Base-by-base conservation (phyloP, 2,888 invertebrate species). In the Phyllotreta striolata region DNA sequence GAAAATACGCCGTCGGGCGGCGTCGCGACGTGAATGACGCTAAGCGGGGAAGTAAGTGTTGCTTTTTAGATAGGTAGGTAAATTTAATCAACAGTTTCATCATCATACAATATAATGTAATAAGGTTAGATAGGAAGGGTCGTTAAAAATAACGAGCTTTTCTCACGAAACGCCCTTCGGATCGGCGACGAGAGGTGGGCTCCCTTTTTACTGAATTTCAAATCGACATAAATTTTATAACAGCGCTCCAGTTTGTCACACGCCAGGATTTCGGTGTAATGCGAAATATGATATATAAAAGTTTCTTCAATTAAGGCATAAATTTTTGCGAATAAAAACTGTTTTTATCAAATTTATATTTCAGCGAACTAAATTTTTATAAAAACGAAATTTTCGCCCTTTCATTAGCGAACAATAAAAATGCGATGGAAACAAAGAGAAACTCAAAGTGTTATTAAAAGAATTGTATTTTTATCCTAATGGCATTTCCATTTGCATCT, bases 131-230 rank as follows among this genome's bases (percentile, higher is more conserved):
- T 64, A 64, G 59, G 46, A 54, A 56, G 67, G 69, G 70, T 71
- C 73, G 72, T 74, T 75, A 75, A 75, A 75, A 75, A 73, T 74
- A 74, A 75, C 73, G 73, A 73, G 72, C 72, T 75, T 73, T 73
- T 72, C 70, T 69, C 68, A 69, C 63, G 67, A 71, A 24, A 66
- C 61, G 47, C 62, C 44, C 66, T 66, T 62, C 24, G 69, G 55
- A 68, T 67, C 64, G 66, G 52, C 68, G 67, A 65, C 65, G 68
- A 70, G 67, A 69, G 66, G 65, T 58, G n/a, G 12, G 8, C 43
- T 44, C 58, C 44, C 24, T 43, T 60, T 63, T 24, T 24, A 43
- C 54, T 37, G 46, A 40, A 54, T 57, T 58, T 63, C 66, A 66
- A 67, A 67, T 67, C 68, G 69, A 68, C 70, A 67, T 71, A 65